These are phyloP conservation scores for Labeo catla DNA, from an alignment of 2,113 vertebrate species.

Conservation along the genomic window DNA sequence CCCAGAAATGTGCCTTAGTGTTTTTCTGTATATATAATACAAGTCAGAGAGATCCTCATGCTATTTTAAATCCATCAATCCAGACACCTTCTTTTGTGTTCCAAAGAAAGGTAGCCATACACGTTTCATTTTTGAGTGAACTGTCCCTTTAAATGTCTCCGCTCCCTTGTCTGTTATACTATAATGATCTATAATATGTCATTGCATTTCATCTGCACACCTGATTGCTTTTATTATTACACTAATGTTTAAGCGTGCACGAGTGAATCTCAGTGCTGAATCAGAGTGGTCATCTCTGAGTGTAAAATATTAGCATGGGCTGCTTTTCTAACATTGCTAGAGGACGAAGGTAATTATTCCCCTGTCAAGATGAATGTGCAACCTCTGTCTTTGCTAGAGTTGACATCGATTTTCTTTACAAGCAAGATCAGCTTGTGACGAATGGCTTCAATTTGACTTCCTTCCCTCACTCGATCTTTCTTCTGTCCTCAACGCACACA, in stretches of 20 bases:
- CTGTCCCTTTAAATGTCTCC: neutral
- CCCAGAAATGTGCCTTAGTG: neutral
- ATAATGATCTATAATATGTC: neutral
- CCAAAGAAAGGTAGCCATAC: neutral
- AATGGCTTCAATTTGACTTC: conserved; percentile 44
- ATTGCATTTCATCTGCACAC: neutral
- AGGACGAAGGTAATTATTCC: conserved; percentile 37
- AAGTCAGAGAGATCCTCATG: neutral
- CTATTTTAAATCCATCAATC: neutral
- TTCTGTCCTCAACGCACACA: conserved; percentile 25
- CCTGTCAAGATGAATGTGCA: neutral
- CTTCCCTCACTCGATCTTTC: conserved; percentile 20
- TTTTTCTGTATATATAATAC: neutral
- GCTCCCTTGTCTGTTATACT: neutral
- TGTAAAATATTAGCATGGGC: conserved; percentile 12
- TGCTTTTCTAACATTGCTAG: neutral
- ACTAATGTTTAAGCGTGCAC: neutral
- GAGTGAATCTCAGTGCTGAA: neutral
- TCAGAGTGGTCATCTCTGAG: neutral
- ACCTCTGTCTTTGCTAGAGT: conserved; percentile 17
- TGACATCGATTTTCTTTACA: neutral
- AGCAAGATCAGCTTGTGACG: conserved; percentile 17
- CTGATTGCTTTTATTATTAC: conserved; percentile 28
- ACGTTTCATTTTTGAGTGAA: neutral
- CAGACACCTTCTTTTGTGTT: neutral